phyloP scores from a whole-genome alignment of 2,888 invertebrate species.

The Stenodema calcarata region DNA sequence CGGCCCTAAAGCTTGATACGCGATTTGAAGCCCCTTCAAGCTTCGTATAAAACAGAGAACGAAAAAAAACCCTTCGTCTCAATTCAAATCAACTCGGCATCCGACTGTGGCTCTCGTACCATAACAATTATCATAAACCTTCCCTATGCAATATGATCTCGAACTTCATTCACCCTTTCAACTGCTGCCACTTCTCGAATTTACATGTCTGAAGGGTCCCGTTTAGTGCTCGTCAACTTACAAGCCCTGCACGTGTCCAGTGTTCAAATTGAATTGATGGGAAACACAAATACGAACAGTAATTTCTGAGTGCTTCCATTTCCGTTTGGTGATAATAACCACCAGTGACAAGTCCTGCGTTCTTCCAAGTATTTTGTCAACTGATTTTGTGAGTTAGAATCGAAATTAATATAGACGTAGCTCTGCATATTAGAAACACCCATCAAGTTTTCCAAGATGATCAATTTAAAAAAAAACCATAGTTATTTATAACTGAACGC shows the following conservation, averaged over 20 bases:
- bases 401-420: too few species aligned
- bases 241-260: not conserved
- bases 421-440: too few species aligned
- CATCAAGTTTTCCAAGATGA: too few species aligned
- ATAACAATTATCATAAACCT: slow-evolving; percentile 2
- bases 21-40: not conserved
- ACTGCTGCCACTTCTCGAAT: not conserved
- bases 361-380: too few species aligned
- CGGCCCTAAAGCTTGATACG: not conserved
- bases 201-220: not conserved
- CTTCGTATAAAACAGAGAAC: too few species aligned
- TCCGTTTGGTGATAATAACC: not conserved
- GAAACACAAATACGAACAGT: not conserved
- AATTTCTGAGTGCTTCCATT: not conserved
- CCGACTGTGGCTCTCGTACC: not conserved
- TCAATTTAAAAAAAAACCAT: too few species aligned
- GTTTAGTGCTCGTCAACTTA: not conserved
- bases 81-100: not conserved
- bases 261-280: not conserved
- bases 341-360: too few species aligned
- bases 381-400: too few species aligned
- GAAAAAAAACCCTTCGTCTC: not conserved
- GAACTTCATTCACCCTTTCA: not conserved
- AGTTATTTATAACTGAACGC: too few species aligned
- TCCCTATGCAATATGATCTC: not conserved